Percentiles rank a stretch among this genome's conserved stretches.
Conservation (phyloP, 2,888 invertebrate species). For the Tetanocera ferruginea region DNA sequence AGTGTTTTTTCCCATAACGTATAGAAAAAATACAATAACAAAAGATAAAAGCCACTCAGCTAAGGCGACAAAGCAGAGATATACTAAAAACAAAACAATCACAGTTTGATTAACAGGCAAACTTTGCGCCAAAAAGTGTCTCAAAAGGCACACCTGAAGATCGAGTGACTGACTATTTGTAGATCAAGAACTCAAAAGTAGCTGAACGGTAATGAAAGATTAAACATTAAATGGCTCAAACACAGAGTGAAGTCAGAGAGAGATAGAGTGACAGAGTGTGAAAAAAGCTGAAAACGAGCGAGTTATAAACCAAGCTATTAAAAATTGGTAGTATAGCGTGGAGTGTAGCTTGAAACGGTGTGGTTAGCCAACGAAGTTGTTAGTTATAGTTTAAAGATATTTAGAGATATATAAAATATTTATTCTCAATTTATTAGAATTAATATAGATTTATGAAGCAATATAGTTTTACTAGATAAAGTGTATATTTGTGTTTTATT, state of each 20-base stretch:
- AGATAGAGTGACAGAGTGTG: conserved; percentile 2
- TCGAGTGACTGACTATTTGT: background rate
- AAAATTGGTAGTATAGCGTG: conserved; percentile 53
- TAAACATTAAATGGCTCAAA: background rate
- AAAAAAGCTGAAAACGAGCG: background rate
- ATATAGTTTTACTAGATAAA: background rate
- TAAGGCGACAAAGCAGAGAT: background rate
- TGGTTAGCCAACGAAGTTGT: background rate
- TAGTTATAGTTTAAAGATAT: background rate
- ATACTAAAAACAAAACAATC: background rate
- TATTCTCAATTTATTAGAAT: background rate
- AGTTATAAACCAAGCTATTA: conserved; percentile 3
- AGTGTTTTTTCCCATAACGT: background rate
- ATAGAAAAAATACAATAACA: background rate
- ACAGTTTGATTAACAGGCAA: background rate
- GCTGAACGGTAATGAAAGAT: background rate
- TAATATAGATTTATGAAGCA: background rate
- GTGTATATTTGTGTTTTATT: background rate
- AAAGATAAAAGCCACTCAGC: background rate
- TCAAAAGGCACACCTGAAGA: background rate
- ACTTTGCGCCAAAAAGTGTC: background rate
- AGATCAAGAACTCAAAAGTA: background rate
- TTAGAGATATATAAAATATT: background rate
- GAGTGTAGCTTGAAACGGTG: conserved; percentile 59
- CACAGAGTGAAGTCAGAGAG: background rate